phyloP scores from a whole-genome alignment of 2,113 vertebrate species.

The Menidia beryllina region DNA sequence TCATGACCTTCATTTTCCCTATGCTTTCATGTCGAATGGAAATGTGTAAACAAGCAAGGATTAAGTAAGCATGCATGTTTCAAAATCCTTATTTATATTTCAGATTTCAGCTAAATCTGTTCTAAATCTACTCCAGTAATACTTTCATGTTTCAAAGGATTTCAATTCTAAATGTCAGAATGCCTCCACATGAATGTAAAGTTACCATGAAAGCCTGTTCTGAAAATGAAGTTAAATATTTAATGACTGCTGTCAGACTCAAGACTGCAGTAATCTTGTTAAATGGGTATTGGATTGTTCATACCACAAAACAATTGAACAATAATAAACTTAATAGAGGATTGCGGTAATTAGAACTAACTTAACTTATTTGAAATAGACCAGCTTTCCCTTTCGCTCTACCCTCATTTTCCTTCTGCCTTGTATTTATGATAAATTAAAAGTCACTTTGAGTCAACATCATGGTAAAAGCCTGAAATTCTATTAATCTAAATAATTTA shows the following conservation, averaged over 20 bases:
- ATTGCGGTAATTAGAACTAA: neutral
- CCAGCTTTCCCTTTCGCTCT: no score
- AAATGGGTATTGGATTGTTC: constrained; percentile 10
- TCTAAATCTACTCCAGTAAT: constrained; percentile 40
- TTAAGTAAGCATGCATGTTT: constrained; percentile 40
- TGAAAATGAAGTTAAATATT: constrained; percentile 33
- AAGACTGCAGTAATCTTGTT: neutral
- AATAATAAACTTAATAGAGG: constrained; percentile 7
- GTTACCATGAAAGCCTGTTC: constrained; percentile 14
- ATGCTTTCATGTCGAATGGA: neutral
- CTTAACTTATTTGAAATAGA: no score
- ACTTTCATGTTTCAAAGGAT: constrained; percentile 18
- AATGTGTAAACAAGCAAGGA: constrained; percentile 30
- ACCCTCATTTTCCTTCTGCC: no score
- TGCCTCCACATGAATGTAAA: neutral
- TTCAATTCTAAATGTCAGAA: constrained; percentile 35
- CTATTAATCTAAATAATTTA: no score
- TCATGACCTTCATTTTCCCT: neutral
- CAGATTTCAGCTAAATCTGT: neutral
- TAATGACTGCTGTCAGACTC: constrained; percentile 9
- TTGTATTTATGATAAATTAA: neutral
- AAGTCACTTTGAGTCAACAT: neutral
- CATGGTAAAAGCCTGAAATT: no score
- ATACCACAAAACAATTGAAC: constrained; percentile 1
- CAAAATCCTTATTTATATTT: constrained; percentile 40